Conservation (phyloP, 2,797 vertebrate species). For the Cossypha dichroa region DNA sequence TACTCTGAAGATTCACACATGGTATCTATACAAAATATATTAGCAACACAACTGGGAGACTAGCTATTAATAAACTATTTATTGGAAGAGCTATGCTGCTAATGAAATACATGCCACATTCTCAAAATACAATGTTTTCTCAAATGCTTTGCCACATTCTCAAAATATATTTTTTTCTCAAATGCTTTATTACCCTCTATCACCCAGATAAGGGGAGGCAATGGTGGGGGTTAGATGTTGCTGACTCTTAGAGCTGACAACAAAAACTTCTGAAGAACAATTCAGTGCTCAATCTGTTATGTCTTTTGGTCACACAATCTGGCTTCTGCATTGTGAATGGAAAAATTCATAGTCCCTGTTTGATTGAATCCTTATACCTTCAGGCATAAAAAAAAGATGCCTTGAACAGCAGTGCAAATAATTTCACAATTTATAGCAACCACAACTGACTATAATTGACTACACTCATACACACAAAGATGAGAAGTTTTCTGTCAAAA, state of each 20-base stretch:
- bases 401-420: neutral
- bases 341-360: neutral
- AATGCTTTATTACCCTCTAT: neutral
- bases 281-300: neutral
- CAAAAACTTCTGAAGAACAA: neutral
- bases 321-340: neutral
- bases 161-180: neutral
- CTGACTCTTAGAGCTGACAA: neutral
- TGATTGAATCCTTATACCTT: neutral
- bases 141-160: neutral
- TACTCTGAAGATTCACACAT: neutral
- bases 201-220: neutral
- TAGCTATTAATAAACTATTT: neutral
- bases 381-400: neutral
- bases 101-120: neutral
- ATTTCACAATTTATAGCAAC: neutral
- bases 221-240: rapidly evolving
- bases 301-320: neutral
- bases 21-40: neutral
- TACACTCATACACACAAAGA: neutral
- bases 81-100: neutral
- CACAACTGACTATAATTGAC: neutral
- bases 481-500: neutral
- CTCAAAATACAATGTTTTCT: neutral
- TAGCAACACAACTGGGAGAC: neutral